Conservation (phyloP, 2,113 vertebrate species). For the Candoia aspera region DNA sequence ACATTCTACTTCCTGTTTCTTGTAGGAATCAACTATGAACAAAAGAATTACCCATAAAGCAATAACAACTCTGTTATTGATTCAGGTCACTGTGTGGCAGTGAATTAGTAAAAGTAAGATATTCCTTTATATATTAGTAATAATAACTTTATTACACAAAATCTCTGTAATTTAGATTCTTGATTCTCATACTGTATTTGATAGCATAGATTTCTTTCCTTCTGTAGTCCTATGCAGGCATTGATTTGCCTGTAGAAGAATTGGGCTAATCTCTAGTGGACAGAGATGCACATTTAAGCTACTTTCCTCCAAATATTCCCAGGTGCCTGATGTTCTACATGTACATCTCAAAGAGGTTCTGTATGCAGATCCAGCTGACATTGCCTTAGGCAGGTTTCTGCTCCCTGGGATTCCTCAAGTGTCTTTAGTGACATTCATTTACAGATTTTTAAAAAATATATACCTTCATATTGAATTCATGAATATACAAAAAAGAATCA, state of each 20-base stretch:
- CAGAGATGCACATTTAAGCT: neutral
- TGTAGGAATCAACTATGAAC: slow-evolving; percentile 61
- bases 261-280: neutral
- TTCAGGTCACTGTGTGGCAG: slow-evolving; percentile 18
- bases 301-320: neutral
- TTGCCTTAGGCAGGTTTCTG: neutral
- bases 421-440: neutral
- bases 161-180: slow-evolving; percentile 54
- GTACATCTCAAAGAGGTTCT: neutral
- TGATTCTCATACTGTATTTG: slow-evolving; percentile 49
- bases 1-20: slow-evolving; percentile 53
- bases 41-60: slow-evolving; percentile 57
- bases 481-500: neutral
- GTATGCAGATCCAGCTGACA: neutral
- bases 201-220: slow-evolving; percentile 60
- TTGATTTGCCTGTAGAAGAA: neutral
- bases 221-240: neutral
- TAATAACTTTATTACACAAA: slow-evolving; percentile 43
- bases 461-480: neutral
- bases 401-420: neutral
- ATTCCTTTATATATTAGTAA: slow-evolving; percentile 4
- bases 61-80: slow-evolving; percentile 42
- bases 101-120: slow-evolving; percentile 42
- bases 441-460: neutral
- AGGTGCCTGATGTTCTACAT: neutral